phyloP scores from a whole-genome alignment of 2,888 invertebrate species.

The Nomada fucata region DNA sequence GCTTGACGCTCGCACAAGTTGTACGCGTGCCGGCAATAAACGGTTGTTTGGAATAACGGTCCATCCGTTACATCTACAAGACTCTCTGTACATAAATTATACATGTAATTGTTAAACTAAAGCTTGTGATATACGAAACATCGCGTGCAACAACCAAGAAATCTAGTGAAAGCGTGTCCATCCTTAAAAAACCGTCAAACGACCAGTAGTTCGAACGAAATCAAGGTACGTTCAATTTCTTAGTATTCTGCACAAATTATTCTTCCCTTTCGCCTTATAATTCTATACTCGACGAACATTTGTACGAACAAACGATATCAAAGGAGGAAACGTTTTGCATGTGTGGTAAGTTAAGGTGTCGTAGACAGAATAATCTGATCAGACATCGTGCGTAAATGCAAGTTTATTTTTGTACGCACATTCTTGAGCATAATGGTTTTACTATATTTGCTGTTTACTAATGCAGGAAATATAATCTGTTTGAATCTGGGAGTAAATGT shows the following conservation, averaged over 20 bases:
- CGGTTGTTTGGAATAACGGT: conserved; percentile 65
- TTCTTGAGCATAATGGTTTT: conserved; percentile 14
- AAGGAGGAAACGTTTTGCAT: background rate
- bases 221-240: conserved; percentile 35
- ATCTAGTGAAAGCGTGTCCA: conserved; percentile 40
- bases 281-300: background rate
- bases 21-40: conserved; percentile 64
- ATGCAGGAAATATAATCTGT: conserved; percentile 33
- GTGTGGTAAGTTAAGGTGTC: conserved; percentile 23
- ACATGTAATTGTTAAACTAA: conserved; percentile 8
- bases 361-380: conserved; percentile 17
- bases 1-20: conserved; percentile 55
- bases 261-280: background rate
- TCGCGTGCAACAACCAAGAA: background rate
- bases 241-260: background rate
- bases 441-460: conserved; percentile 38
- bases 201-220: conserved; percentile 18
- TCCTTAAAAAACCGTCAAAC: conserved; percentile 38
- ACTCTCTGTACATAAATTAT: conserved; percentile 32
- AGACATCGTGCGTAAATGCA: conserved; percentile 25
- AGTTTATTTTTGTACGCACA: conserved; percentile 47
- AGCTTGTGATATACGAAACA: background rate
- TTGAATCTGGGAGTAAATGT: conserved; percentile 30
- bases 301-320: background rate
- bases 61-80: conserved; percentile 32